Base-by-base conservation (phyloP, 1,140 invertebrate species). In the Vanessa atalanta region DNA sequence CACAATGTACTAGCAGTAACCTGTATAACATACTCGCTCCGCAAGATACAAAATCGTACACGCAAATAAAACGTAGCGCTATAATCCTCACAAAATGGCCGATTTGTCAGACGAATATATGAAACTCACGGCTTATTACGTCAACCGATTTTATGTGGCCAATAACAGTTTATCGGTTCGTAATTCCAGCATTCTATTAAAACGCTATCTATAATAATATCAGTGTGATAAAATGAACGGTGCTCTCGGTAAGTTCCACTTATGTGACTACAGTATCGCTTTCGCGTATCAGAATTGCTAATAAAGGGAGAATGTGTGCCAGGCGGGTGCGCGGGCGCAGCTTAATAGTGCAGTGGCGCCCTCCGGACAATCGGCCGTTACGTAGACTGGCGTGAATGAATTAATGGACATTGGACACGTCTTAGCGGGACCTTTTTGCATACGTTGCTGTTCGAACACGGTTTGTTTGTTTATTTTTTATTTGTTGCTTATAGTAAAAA, bases 201-300 rank as follows among this genome's bases (percentile, higher is more conserved):
- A 81, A 73, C 71, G 64, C 76, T 88, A 85, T 85, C 82, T 72
- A 73, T 75, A 81, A 83, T 84, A 86, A 86, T 88, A 88, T 88
- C 80, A 75, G 67, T 83, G 82, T 83, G 86, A 89, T 89, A 89
- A 88, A 89, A 89, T 83, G 79, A 80, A 83, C 79, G 79, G 83
- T 79, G 79, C 72, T 69, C 78, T 69, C 78, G 80, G 78, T 82
- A 81, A 81, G 80, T 77, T 84, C 83, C 83, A 86, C 85, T 88
- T 89, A 90, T 88, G 84, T 85, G 83, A 77, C 78, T 83, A 83
- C 79, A 83, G 81, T 88, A 89, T 88, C 82, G 87, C 86, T 88
- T 88, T 87, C 87, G 83, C 84, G 79, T 88, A 90, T 90, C 86
- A 81, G 88, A 89, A 89, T 89, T 89, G 88, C 87, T 87, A 89